phyloP scores from a whole-genome alignment of 2,113 vertebrate species.

The Tenebrosternarchus preto region DNA sequence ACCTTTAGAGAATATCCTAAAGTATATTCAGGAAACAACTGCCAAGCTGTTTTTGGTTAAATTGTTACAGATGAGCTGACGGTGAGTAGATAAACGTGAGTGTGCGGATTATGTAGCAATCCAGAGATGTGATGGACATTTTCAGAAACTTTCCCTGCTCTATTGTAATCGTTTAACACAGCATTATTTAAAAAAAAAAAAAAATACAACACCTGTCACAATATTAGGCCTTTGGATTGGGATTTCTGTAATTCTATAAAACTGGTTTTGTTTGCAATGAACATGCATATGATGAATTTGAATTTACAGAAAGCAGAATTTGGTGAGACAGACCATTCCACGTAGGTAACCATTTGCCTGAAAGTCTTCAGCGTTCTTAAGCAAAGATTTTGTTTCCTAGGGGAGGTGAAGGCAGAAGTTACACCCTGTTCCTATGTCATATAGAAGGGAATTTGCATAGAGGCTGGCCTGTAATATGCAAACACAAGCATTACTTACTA shows the following conservation, averaged over 20 bases:
- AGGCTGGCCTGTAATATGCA: not conserved
- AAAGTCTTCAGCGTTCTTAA: no score
- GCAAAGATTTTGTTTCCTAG: not conserved
- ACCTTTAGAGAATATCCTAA: no score
- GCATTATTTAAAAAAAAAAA: not conserved
- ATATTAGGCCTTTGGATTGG: conserved; percentile 16
- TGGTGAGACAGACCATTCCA: not conserved
- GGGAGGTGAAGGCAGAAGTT: not conserved
- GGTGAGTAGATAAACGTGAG: no score
- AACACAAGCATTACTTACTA: not conserved
- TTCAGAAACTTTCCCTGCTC: no score
- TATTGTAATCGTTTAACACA: no score
- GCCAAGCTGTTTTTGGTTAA: no score
- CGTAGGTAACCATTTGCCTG: not conserved
- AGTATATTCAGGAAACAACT: no score
- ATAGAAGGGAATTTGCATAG: not conserved
- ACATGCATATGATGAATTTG: not conserved
- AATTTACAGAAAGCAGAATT: not conserved
- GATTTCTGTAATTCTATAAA: not conserved
- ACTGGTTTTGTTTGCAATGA: not conserved
- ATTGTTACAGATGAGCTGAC: no score
- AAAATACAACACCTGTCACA: not conserved
- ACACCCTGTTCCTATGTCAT: not conserved
- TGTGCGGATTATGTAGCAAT: not conserved
- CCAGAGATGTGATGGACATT: not conserved